Conservation (phyloP, 1,140 invertebrate species). For the Polypedilum vanderplanki region DNA sequence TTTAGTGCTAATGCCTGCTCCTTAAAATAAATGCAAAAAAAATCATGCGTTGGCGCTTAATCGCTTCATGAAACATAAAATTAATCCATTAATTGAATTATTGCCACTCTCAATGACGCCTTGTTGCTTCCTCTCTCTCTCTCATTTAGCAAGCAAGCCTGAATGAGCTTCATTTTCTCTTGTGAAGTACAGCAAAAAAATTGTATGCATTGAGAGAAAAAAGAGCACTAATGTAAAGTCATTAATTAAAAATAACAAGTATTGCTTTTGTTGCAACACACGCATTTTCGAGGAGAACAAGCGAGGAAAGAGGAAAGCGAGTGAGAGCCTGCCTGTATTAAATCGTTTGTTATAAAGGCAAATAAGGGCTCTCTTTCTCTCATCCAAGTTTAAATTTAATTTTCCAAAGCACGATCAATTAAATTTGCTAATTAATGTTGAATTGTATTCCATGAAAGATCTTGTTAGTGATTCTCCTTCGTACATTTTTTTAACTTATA, state of each 20-base stretch:
- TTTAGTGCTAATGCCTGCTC: too few species aligned
- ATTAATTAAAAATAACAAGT: slow-evolving; percentile 20
- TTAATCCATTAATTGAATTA: slow-evolving; percentile 20
- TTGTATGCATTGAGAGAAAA: neutral
- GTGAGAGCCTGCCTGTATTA: neutral
- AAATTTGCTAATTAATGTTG: slow-evolving; percentile 19
- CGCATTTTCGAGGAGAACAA: neutral
- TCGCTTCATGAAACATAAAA: slow-evolving; percentile 18
- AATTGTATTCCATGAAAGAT: slow-evolving; percentile 7
- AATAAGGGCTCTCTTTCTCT: slow-evolving; percentile 1
- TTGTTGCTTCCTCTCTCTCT: neutral
- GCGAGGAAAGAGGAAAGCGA: neutral
- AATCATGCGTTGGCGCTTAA: slow-evolving; percentile 4
- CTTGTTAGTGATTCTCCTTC: neutral
- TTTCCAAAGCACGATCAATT: slow-evolving; percentile 17
- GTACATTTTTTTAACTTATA: neutral
- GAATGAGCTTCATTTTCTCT: neutral
- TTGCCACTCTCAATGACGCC: slow-evolving; percentile 15
- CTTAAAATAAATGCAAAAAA: neutral
- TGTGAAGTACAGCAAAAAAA: neutral
- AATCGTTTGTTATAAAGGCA: slow-evolving; percentile 2
- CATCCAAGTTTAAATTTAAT: neutral
- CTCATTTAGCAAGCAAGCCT: neutral
- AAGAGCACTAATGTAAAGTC: slow-evolving; percentile 18
- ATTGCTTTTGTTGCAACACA: slow-evolving; percentile 17